Evolutionary conservation across 2,797 vertebrate species (phyloP).

Genomic region (Alcedo atthis): DNA sequence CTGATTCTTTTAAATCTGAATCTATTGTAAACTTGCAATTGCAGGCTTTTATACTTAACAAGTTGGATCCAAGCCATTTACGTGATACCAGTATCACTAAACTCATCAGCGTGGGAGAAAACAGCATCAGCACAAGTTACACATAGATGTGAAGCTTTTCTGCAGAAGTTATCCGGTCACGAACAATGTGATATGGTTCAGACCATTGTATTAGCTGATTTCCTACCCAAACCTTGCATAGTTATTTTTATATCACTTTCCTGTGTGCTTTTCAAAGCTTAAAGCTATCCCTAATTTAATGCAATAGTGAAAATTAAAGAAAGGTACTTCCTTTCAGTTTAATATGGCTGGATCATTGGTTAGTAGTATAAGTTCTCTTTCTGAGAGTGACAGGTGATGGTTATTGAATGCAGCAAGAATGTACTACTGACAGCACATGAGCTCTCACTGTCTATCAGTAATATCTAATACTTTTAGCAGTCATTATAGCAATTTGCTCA

Average conservation of each 20-base stretch:
- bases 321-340: not conserved
- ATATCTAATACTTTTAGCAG: not conserved
- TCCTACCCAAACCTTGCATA: not conserved
- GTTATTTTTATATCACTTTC: constrained; percentile 24
- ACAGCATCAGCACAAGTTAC: not conserved
- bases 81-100: not conserved
- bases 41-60: not conserved
- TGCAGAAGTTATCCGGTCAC: constrained; percentile 24
- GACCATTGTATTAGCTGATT: not conserved
- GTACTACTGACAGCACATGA: not conserved
- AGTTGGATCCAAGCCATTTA: not conserved
- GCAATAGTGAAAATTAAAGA: not conserved
- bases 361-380: not conserved
- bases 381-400: not conserved
- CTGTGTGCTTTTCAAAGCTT: not conserved
- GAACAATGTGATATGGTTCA: not conserved
- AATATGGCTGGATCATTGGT: not conserved
- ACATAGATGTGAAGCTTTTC: not conserved
- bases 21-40: not conserved
- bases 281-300: not conserved
- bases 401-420: not conserved
- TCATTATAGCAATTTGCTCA: not conserved
- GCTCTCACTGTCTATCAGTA: not conserved
- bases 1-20: not conserved
- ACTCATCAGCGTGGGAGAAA: not conserved